Evolutionary conservation across 1,140 invertebrate species (phyloP), one percentile per base, ranked within the genome.

Genomic region (Euglossa dilemma): DNA sequence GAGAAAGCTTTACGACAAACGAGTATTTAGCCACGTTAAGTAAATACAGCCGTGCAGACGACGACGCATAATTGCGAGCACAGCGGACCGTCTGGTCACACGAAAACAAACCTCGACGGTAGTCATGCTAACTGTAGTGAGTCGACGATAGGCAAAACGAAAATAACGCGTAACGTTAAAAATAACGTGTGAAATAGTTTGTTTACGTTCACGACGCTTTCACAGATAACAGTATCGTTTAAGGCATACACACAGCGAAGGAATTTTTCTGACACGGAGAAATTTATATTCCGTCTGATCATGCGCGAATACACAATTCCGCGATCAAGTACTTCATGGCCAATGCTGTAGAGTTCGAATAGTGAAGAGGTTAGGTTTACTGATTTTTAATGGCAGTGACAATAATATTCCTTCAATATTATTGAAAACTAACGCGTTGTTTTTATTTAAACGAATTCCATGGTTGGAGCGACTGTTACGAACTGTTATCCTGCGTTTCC

Each of bases 401-500:
- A 52, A 67, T 7, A 9, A 64, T 50, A n/a, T 67, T 23, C 28
- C 23, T 14, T 23, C 47, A 28, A 23, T n/a, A 52, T 66, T 12
- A 56, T 6, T 8, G 45, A 50, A 36, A 12, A 59, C 50, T 18
- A 18, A 76, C 63, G 54, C 36, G 52, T 59, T 59, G 28, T 54
- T 63, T 59, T 76, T 47, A 63, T 82, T 82, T 20, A 76, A 82
- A 57, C 25, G 25, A 76, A 52, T 59, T 67, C 54, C 25, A 50
- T 43, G 45, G 5, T 23, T n/a, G n/a, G 14, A 57, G 67, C 43
- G 52, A 56, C 43, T 54, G 20, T 47, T 57, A 12, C n/a, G 28
- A 52, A 64, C 73, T 82, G 73, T 76, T 82, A 82, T 66, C 63
- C 54, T 67, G 25, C 80, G 80, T 82, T 82, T 82, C 80, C 54